Percentiles rank a stretch among this genome's conserved stretches.
Conservation (phyloP, 1,140 invertebrate species). For the Heliconius nattereri region DNA sequence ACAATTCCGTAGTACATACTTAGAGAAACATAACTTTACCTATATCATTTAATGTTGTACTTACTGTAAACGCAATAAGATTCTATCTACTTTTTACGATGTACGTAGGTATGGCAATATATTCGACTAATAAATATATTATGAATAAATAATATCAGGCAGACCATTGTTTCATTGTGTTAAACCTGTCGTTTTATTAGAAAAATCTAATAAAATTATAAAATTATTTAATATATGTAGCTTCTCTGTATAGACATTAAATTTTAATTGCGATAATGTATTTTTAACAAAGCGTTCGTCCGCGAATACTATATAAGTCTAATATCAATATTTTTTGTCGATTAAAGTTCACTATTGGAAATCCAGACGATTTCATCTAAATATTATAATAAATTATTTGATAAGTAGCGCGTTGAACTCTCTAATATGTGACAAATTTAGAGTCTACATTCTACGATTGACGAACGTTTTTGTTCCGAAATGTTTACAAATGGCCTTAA, state of each 20-base stretch:
- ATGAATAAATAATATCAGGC: slow-evolving; percentile 11
- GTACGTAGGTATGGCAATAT: slow-evolving; percentile 8
- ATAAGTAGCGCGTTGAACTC: neutral
- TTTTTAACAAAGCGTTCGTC: too few species aligned
- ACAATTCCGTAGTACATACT: slow-evolving; percentile 5
- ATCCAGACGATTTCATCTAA: too few species aligned
- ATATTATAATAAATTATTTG: too few species aligned
- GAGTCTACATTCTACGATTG: neutral
- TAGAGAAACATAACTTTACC: neutral
- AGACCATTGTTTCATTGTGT: neutral
- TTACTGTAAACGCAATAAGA: slow-evolving; percentile 11
- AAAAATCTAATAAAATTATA: too few species aligned
- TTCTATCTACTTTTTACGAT: neutral
- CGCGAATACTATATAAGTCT: too few species aligned
- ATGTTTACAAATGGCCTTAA: neutral
- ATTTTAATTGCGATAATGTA: too few species aligned
- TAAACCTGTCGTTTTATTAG: neutral
- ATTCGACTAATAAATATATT: slow-evolving; percentile 13
- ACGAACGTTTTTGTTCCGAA: too few species aligned
- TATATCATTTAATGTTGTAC: slow-evolving; percentile 11
- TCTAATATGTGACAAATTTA: neutral
- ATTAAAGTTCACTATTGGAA: too few species aligned
- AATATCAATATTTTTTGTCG: too few species aligned
- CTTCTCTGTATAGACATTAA: too few species aligned
- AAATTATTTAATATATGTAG: too few species aligned